Evolutionary conservation across 2,113 vertebrate species (phyloP), one percentile per base, ranked within the genome.

Genomic region (Vulpes vulpes): DNA sequence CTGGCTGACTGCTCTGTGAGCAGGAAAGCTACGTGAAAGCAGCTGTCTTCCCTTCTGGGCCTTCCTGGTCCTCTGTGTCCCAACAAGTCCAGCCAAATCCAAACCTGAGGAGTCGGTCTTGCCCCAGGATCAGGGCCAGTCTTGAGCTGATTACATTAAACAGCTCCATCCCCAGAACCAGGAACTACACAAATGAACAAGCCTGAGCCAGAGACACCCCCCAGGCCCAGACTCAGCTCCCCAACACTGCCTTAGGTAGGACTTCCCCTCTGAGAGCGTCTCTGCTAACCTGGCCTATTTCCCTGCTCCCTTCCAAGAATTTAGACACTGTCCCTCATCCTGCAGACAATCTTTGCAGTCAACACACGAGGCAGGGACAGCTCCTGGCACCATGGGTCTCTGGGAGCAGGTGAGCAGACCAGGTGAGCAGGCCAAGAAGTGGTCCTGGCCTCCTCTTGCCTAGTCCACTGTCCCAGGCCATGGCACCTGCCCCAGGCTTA

Each of bases 1-100:
- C 15, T 4, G 0, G 7, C 3, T 0, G 9, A 11, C 51, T 3
- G 19, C 1, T 2, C 0, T 2, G 1, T 0, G 2, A 0, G 5
- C 12, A 8, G 15, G 17, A 5, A 10, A 0, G 43, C 51, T 1
- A 0, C 23, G 4, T 2, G 55, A 7, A 19, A 27, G 16, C 67
- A 8, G n/a, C 27, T 0, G 8, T 1, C 67, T 3, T 20, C 22
- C 71, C 19, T 27, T 12, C 8, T 4, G 32, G 27, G 11, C 38
- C 2, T 0, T 35, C 23, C n/a, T 0, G 8, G 49, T 10, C n/a
- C 62, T 12, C 78, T 9, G 27, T 5, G 0, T 35, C 17, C 7
- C 1, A 0, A 32, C 0, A 0, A 67, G 55, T 43, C 43, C 20
- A 0, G 22, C 4, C 38, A 10, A 30, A 11, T 1, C 3, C 17